phyloP scores from a whole-genome alignment of 2,113 vertebrate species.

The Dolichallabes microphthalmus region DNA sequence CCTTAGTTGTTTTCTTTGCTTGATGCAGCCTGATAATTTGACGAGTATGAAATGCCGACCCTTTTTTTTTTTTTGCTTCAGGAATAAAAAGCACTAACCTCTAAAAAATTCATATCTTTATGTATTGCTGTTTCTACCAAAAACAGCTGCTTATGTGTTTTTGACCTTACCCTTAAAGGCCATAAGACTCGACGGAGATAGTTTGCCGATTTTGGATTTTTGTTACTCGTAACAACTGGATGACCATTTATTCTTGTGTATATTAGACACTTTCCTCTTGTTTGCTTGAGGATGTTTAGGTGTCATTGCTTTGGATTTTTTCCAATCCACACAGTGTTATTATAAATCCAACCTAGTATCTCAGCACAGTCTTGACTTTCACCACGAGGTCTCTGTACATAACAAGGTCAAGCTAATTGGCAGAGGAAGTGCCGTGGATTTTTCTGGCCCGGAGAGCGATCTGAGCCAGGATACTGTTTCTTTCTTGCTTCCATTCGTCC shows the following conservation, averaged over 20 bases:
- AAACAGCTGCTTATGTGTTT: no score
- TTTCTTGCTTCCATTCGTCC: slow-evolving; percentile 46
- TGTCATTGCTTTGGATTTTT: slow-evolving; percentile 60
- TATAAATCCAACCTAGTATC: slow-evolving; percentile 61
- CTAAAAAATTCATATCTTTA: no score
- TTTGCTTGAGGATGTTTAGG: slow-evolving; percentile 20
- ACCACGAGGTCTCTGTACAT: slow-evolving; percentile 48
- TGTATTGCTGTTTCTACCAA: no score
- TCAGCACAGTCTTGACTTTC: slow-evolving; percentile 56
- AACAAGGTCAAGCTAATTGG: slow-evolving; percentile 74
- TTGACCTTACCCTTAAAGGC: neutral
- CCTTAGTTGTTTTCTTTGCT: no score
- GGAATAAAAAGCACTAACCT: no score
- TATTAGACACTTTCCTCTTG: neutral
- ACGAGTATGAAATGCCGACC: no score
- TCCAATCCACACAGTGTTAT: slow-evolving; percentile 60
- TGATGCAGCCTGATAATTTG: no score
- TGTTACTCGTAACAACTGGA: neutral
- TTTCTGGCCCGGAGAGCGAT: slow-evolving; percentile 57
- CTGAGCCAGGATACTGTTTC: slow-evolving; percentile 69
- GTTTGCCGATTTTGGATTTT: neutral
- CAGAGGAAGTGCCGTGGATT: slow-evolving; percentile 70
- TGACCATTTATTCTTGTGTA: neutral
- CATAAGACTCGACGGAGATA: neutral
- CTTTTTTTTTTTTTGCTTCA: no score